These are phyloP conservation scores for Hylaea fasciaria DNA, from an alignment of 2,888 invertebrate genomes.

Conservation along the genomic window DNA sequence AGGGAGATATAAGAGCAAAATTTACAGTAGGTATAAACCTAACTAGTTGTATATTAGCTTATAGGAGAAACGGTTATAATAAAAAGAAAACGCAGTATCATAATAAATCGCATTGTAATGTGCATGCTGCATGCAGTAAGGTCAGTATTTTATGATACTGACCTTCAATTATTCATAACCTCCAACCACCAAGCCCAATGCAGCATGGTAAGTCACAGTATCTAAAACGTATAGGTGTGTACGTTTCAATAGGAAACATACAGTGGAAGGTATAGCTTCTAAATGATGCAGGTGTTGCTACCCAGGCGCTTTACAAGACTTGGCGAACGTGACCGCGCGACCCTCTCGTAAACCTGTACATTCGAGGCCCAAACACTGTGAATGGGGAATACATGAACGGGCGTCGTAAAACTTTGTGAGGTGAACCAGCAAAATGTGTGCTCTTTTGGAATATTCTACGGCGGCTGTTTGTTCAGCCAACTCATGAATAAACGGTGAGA, in stretches of 20 bases:
- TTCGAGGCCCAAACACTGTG: conserved; percentile 27
- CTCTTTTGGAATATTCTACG: conserved; percentile 26
- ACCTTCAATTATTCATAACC: not conserved
- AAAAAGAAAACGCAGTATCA: too few relatives aligned
- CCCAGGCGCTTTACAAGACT: conserved; percentile 20
- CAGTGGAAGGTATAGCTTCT: conserved; percentile 3
- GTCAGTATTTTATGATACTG: not conserved
- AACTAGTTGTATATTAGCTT: too few relatives aligned
- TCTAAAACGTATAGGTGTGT: conserved; percentile 11
- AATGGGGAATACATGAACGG: conserved; percentile 33
- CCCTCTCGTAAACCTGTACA: conserved; percentile 28
- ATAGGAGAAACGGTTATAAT: too few relatives aligned
- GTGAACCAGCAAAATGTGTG: conserved; percentile 29
- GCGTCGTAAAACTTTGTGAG: conserved; percentile 31
- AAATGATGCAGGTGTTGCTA: conserved; percentile 29
- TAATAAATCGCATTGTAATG: too few relatives aligned
- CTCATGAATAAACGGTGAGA: conserved; percentile 27
- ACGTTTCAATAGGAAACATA: conserved; percentile 5
- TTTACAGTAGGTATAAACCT: not conserved
- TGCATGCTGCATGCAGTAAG: too few relatives aligned
- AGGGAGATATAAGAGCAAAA: too few relatives aligned
- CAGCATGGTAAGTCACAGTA: not conserved
- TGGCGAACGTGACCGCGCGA: conserved; percentile 24
- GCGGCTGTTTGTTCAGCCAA: conserved; percentile 30
- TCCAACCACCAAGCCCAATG: not conserved